A percentile compares a stretch with the other conserved stretches of the same genome.
These are phyloP conservation scores for Caerostris darwini DNA, from an alignment of 1,140 invertebrate genomes.

Conservation along the genomic window DNA sequence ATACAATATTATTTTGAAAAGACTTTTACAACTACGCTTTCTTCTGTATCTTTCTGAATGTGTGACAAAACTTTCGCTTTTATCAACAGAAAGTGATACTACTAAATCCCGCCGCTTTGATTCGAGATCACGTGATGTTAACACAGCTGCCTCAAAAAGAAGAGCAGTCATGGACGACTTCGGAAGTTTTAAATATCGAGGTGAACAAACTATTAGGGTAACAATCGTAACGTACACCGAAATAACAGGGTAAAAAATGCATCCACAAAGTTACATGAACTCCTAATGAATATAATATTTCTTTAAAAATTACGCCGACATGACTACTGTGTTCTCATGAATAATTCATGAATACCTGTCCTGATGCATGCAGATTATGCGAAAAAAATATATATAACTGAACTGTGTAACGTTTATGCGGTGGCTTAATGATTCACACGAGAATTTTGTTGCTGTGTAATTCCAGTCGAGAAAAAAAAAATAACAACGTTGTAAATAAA, in stretches of 20 bases:
- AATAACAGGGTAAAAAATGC: neutral
- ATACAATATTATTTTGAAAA: no score
- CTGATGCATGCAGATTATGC: no score
- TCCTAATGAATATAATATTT: neutral
- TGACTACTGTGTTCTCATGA: neutral
- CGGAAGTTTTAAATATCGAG: neutral
- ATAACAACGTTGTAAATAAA: no score
- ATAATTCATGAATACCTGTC: no score
- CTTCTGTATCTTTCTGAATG: no score
- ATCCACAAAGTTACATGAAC: neutral
- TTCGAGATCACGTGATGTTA: neutral
- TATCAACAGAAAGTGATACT: neutral
- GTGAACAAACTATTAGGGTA: constrained; percentile 17
- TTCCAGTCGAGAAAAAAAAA: no score
- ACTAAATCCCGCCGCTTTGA: neutral
- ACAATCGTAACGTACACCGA: neutral
- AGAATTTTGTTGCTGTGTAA: no score
- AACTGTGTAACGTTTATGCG: no score
- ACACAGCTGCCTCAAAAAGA: neutral
- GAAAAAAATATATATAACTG: no score
- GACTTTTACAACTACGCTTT: no score
- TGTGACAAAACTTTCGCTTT: neutral
- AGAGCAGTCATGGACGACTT: neutral
- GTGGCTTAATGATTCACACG: no score
- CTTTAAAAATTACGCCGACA: neutral